Conservation (phyloP, 2,797 vertebrate genomes). For the Lophotriccus pileatus region DNA sequence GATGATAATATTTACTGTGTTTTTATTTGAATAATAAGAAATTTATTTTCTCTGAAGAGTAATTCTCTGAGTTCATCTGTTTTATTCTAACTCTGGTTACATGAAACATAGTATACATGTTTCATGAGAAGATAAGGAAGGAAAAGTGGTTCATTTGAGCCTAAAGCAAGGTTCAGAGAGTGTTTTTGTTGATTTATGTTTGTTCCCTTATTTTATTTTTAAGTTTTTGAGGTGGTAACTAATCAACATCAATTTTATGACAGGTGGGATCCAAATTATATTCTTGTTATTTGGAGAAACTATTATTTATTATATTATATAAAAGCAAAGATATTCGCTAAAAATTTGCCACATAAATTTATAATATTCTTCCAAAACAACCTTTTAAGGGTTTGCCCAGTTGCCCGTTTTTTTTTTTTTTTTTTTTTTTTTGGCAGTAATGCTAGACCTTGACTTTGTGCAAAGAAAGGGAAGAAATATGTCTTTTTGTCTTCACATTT, state of each 20-base stretch:
- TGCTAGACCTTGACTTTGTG: not conserved
- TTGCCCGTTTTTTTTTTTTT: not conserved
- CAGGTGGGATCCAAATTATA: not conserved
- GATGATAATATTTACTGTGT: not conserved
- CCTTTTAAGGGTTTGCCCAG: accelerated
- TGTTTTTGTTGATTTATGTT: not conserved
- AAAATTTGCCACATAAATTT: no score
- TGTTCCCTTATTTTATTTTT: not conserved
- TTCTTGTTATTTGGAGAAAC: not conserved
- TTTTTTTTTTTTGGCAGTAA: not conserved
- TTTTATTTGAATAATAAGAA: not conserved
- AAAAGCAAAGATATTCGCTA: no score
- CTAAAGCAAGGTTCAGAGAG: not conserved
- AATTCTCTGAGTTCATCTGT: not conserved
- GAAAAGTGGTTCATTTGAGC: not conserved
- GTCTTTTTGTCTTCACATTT: not conserved
- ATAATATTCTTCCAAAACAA: no score
- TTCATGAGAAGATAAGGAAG: not conserved
- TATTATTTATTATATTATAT: no score
- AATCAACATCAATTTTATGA: not conserved
- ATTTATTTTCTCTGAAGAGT: not conserved
- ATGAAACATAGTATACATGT: not conserved
- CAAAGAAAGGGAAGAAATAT: not conserved
- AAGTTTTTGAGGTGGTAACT: not conserved
- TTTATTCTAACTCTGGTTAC: not conserved